Evolutionary conservation across 2,113 vertebrate species (phyloP), one percentile per base, ranked within the genome.

Genomic region (Hippocampus barbouri): DNA sequence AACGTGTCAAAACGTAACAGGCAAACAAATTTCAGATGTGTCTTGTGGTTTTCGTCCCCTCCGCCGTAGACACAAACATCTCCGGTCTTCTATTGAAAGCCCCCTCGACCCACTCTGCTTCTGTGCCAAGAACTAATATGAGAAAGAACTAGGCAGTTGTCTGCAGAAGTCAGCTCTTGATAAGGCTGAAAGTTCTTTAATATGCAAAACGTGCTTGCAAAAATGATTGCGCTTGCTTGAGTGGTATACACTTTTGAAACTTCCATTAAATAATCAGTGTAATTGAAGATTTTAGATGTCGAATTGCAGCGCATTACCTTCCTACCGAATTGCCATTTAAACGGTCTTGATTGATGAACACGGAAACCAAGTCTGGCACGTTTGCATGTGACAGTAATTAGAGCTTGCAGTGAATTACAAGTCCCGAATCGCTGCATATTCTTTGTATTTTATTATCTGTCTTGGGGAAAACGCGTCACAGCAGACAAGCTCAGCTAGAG

Each of bases 201-300:
- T 80, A 80, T 81, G 60, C 76, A 74, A 87, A 81, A 77, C 69
- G 20, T 68, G 49, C 43, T 70, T 8, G 10, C 71, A 74, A 64
- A 71, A 78, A 77, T 76, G 62, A 83, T 59, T 62, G 69, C 69
- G 66, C 43, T 69, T 66, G 69, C 62, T 41, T 49, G 69, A 74
- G 21, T 79, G 57, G 60, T 66, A 67, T 76, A 41, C 53, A 68
- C 21, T 62, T 45, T 68, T 45, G 54, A 14, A 75, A 40, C 25
- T 65, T 73, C 67, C 30, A 11, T 56, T 3, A 43, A 68, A 66
- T 45, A 49, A 53, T 5, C 20, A 3, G 40, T 57, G 45, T 66
- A 41, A 51, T 53, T 73, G 21, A 68, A 20, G 18, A 56, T 65
- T 61, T 49, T 12, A 41, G 49, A 34, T n/a, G 62, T 61, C 45